Evolutionary conservation across 2,113 vertebrate species (phyloP).

Genomic region (Xiphophorus couchianus): DNA sequence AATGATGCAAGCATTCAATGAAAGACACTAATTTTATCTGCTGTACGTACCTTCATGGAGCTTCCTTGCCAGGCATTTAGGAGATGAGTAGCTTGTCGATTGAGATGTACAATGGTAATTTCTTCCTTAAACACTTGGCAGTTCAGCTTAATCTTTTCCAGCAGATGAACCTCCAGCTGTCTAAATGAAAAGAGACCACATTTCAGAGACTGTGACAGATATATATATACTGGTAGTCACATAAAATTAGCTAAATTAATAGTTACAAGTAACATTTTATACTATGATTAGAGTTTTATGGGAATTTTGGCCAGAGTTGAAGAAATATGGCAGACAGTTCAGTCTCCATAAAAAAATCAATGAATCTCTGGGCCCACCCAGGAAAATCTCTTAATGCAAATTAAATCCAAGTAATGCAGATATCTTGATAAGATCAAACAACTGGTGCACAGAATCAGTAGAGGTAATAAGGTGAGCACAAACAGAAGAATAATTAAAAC

Average conservation of each 20-base stretch:
- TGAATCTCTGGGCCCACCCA: neutral
- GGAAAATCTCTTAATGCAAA: neutral
- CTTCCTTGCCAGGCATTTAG: slow-evolving; percentile 62
- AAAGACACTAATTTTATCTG: neutral
- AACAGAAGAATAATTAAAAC: neutral
- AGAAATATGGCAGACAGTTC: neutral
- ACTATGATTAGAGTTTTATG: neutral
- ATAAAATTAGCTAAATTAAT: neutral
- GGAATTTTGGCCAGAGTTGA: neutral
- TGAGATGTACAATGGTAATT: slow-evolving; percentile 74
- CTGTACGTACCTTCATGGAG: slow-evolving; percentile 74
- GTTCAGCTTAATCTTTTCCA: slow-evolving; percentile 77
- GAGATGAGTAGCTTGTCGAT: slow-evolving; percentile 67
- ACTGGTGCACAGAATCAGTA: neutral
- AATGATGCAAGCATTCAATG: neutral
- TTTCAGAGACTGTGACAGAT: slow-evolving; percentile 1
- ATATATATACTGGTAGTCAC: neutral
- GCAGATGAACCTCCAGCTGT: slow-evolving; percentile 69
- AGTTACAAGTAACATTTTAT: neutral
- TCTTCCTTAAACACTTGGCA: slow-evolving; percentile 81
- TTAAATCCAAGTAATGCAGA: neutral
- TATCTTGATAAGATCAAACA: neutral
- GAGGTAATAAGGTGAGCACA: neutral
- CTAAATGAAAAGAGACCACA: slow-evolving; percentile 51
- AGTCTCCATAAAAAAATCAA: neutral